Conservation (phyloP, 2,888 invertebrate genomes). For the Homarus gammarus region DNA sequence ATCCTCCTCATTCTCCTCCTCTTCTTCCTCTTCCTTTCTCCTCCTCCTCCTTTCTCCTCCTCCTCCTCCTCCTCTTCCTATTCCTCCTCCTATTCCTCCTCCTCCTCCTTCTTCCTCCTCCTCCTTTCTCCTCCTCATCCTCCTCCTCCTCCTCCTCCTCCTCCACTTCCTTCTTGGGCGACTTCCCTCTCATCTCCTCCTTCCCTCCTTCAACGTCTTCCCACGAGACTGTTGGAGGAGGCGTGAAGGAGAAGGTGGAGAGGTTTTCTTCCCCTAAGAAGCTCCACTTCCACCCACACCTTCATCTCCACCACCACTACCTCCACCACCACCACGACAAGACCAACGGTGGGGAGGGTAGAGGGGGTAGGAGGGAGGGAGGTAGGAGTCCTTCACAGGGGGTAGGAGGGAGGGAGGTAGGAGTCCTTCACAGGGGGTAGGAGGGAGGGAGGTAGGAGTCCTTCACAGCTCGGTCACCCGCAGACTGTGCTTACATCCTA, state of each 20-base stretch:
- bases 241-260: not conserved
- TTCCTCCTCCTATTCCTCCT: not conserved
- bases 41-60: not conserved
- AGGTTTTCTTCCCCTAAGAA: not conserved
- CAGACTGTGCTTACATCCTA: slow-evolving; percentile 34
- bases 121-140: not conserved
- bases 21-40: slow-evolving; percentile 8
- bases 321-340: no score
- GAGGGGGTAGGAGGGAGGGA: no score
- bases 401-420: no score
- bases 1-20: not conserved
- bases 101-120: not conserved
- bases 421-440: no score
- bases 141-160: slow-evolving; percentile 18
- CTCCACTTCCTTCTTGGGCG: not conserved
- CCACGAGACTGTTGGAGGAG: not conserved
- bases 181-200: not conserved
- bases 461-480: no score
- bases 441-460: no score
- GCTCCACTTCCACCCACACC: not conserved
- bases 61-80: not conserved
- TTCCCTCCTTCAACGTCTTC: not conserved
- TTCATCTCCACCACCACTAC: no score
- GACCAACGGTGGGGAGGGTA: no score
- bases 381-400: no score